A percentile compares a stretch with the other conserved stretches of the same genome.
Evolutionary conservation across 2,113 vertebrate genomes (phyloP).

Genomic region (Abramis brama): DNA sequence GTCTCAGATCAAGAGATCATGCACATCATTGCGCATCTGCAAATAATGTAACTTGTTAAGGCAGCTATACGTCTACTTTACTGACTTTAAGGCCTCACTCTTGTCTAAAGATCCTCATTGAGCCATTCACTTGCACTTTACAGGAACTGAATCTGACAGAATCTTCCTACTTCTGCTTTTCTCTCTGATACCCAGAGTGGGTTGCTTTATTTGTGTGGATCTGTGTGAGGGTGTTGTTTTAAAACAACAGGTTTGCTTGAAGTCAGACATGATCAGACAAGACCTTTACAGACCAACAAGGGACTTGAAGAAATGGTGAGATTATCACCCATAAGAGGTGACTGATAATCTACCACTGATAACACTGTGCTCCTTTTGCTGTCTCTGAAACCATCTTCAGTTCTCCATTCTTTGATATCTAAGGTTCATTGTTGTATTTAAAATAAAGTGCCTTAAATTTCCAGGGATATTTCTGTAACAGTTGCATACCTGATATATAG

Average conservation of each 20-base stretch:
- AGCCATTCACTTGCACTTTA: slow-evolving; percentile 67
- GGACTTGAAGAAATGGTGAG: background rate
- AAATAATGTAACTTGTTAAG: background rate
- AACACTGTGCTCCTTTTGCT: slow-evolving; percentile 8
- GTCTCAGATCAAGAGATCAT: background rate
- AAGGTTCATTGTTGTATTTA: background rate
- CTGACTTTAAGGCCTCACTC: slow-evolving; percentile 4
- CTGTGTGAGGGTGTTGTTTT: slow-evolving; percentile 45
- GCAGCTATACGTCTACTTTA: background rate
- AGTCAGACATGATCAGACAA: slow-evolving; percentile 4
- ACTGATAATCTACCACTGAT: slow-evolving; percentile 11
- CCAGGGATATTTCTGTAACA: slow-evolving; percentile 21
- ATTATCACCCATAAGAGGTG: background rate
- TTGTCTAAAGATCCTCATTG: slow-evolving; percentile 51
- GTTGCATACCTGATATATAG: slow-evolving; percentile 7
- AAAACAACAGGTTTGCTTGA: slow-evolving; percentile 13
- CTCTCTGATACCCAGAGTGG: slow-evolving; percentile 53
- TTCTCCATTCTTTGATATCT: slow-evolving; percentile 18
- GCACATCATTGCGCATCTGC: background rate
- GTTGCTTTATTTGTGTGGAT: slow-evolving; percentile 55
- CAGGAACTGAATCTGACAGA: slow-evolving; percentile 86
- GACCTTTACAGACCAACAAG: background rate
- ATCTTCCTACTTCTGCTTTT: slow-evolving; percentile 80
- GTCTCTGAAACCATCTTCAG: background rate
- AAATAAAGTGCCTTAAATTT: slow-evolving; percentile 15